phyloP scores from a whole-genome alignment of 2,797 vertebrate species.

The Acrossocheilus wenchowensis region DNA sequence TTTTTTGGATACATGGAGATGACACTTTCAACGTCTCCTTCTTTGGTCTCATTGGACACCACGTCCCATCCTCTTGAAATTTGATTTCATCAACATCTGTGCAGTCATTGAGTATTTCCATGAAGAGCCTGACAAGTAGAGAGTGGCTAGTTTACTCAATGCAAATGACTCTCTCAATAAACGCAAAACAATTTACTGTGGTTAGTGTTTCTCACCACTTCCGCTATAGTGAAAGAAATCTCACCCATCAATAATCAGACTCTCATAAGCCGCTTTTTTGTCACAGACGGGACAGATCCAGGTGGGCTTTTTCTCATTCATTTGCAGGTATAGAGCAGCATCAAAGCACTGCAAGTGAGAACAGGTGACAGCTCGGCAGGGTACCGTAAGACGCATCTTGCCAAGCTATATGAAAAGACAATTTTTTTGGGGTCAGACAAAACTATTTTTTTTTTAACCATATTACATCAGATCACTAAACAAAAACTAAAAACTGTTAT shows the following conservation, averaged over 20 bases:
- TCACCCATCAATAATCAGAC: constrained; percentile 94
- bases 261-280: constrained; percentile 95
- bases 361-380: constrained; percentile 93
- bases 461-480: not conserved
- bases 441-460: not conserved
- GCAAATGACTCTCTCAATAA: not conserved
- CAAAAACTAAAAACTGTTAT: constrained; percentile 2
- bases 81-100: constrained; percentile 97
- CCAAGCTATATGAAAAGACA: constrained; percentile 80
- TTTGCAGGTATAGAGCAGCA: constrained; percentile 95
- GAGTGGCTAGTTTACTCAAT: not conserved
- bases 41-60: constrained; percentile 98
- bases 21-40: constrained; percentile 90
- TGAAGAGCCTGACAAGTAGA: constrained; percentile 84
- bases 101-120: constrained; percentile 97
- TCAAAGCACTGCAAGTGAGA: constrained; percentile 97
- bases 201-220: not conserved
- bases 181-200: not conserved
- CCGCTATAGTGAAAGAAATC: constrained; percentile 32
- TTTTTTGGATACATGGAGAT: constrained; percentile 82
- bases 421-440: not conserved
- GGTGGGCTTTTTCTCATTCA: constrained; percentile 98
- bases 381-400: constrained; percentile 95
- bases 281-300: constrained; percentile 99
- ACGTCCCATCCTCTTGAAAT: constrained; percentile 95